These are phyloP conservation scores for Erythrocercus mccallii DNA, from an alignment of 2,113 vertebrate species.

Conservation along the genomic window DNA sequence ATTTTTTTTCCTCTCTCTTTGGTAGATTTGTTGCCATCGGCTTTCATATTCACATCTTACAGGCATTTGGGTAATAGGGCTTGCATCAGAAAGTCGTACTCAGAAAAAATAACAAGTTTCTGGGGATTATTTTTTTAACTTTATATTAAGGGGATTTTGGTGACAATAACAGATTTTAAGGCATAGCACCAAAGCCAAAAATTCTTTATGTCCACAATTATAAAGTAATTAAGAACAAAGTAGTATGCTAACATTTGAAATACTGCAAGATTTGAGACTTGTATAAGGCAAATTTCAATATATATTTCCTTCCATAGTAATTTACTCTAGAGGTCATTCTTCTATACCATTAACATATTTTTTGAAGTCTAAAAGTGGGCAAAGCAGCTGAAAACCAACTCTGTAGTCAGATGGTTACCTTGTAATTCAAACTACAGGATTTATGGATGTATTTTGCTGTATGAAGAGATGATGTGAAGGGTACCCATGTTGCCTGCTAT, in stretches of 20 bases:
- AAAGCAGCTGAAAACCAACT: not conserved
- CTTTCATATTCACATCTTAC: not conserved
- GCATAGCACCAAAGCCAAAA: not conserved
- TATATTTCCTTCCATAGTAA: not conserved
- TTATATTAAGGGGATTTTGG: not conserved
- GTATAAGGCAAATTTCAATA: not conserved
- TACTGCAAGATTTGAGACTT: not conserved
- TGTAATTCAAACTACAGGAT: not conserved
- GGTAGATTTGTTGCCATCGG: not conserved
- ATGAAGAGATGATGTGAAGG: not conserved
- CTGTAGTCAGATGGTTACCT: not conserved
- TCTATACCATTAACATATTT: not conserved
- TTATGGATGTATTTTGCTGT: not conserved
- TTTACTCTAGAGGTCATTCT: not conserved
- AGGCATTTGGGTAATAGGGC: not conserved
- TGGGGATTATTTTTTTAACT: not conserved
- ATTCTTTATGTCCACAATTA: not conserved
- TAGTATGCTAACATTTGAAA: not conserved
- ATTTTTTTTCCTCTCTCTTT: not conserved
- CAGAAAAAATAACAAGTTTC: not conserved
- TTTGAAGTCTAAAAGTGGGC: not conserved
- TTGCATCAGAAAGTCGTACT: not conserved
- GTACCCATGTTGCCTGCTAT: not conserved
- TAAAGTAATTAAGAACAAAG: not conserved
- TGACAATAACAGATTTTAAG: not conserved